phyloP scores from a whole-genome alignment of 2,888 invertebrate genomes.

The Thera obeliscata region DNA sequence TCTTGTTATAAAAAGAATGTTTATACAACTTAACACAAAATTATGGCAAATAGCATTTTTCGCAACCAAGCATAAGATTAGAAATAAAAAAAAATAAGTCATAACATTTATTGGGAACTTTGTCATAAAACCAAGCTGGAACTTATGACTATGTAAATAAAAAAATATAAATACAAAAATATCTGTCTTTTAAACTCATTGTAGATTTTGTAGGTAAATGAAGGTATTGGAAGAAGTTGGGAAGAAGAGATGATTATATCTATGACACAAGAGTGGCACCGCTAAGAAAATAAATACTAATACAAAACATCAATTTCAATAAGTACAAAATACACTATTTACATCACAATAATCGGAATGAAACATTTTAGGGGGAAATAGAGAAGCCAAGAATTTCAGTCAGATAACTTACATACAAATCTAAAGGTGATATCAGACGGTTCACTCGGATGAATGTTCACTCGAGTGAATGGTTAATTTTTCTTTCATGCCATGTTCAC shows the following conservation, averaged over 20 bases:
- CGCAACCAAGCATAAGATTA: constrained; percentile 2
- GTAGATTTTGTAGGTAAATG: constrained; percentile 31
- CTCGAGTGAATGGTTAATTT: no score
- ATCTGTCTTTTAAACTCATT: constrained; percentile 67
- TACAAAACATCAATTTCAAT: constrained; percentile 50
- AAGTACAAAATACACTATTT: constrained; percentile 77
- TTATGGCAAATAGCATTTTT: constrained; percentile 14
- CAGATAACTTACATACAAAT: constrained; percentile 51
- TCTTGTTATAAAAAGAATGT: constrained; percentile 50
- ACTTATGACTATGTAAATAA: constrained; percentile 59
- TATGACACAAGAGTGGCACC: constrained; percentile 32
- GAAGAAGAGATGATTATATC: constrained; percentile 44
- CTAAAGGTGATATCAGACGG: background rate
- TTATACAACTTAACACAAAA: constrained; percentile 12
- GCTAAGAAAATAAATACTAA: constrained; percentile 30
- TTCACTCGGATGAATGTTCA: no score
- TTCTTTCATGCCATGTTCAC: no score
- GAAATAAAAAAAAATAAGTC: constrained; percentile 60
- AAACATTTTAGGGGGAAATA: constrained; percentile 47
- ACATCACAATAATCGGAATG: constrained; percentile 69
- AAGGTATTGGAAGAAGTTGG: constrained; percentile 41
- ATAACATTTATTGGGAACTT: constrained; percentile 75
- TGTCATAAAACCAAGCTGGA: constrained; percentile 56
- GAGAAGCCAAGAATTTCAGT: constrained; percentile 49
- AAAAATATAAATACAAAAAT: constrained; percentile 76